phyloP scores from a whole-genome alignment of 2,888 invertebrate species.

The Myathropa florea region DNA sequence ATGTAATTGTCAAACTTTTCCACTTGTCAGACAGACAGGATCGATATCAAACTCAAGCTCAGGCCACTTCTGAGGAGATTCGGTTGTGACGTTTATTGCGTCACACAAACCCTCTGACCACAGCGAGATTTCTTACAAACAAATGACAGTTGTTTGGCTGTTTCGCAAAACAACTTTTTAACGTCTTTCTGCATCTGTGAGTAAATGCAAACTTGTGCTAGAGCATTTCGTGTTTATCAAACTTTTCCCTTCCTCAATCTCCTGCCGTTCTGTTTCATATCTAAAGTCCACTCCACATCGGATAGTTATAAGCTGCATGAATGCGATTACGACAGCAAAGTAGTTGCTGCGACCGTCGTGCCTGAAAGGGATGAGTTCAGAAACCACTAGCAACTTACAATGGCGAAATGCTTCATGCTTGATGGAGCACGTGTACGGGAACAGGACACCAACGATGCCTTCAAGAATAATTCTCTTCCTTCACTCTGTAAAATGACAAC shows the following conservation, averaged over 20 bases:
- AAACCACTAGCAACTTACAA: not conserved
- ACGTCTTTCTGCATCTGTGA: not conserved
- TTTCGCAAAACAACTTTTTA: not conserved
- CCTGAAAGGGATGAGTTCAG: not conserved
- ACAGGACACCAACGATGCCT: slow-evolving; percentile 13
- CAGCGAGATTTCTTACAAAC: not conserved
- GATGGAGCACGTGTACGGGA: slow-evolving; percentile 3
- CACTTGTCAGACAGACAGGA: not conserved
- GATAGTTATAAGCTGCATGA: not conserved
- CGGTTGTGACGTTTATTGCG: not conserved
- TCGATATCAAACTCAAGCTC: not conserved
- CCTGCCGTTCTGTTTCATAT: not conserved
- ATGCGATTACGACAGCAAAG: not conserved
- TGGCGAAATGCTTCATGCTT: not conserved
- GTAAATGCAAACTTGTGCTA: not conserved
- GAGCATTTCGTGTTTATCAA: not conserved
- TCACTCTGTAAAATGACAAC: not conserved
- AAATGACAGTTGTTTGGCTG: not conserved
- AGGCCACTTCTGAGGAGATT: not conserved
- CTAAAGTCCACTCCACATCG: not conserved
- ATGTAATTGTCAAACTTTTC: not conserved
- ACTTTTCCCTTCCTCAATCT: not conserved
- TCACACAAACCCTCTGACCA: not conserved
- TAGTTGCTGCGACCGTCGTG: not conserved
- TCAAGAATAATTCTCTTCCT: not conserved